phyloP scores from a whole-genome alignment of 2,888 invertebrate species.

The Drosophila austrosaltans region DNA sequence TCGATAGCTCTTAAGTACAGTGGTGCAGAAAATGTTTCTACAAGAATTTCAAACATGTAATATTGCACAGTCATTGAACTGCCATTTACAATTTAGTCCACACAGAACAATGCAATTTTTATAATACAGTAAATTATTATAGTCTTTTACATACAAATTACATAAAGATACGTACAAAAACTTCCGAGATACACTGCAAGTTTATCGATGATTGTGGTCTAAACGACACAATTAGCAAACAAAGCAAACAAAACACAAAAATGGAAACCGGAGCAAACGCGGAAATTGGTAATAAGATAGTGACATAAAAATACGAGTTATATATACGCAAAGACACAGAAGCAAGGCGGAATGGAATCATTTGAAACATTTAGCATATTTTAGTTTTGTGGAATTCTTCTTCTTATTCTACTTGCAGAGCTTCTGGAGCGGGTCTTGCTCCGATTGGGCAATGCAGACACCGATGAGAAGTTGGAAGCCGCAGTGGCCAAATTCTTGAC shows the following conservation, averaged over 20 bases:
- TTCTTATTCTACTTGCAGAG: constrained; percentile 84
- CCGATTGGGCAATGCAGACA: constrained; percentile 93
- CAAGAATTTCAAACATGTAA: background rate
- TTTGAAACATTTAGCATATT: background rate
- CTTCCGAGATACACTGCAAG: background rate
- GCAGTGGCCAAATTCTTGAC: constrained; percentile 91
- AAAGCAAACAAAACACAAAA: constrained; percentile 63
- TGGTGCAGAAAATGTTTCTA: constrained; percentile 1
- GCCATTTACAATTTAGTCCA: background rate
- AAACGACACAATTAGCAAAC: constrained; percentile 34
- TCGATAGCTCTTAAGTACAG: background rate
- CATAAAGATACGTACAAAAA: background rate
- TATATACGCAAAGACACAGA: background rate
- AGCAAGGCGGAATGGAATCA: background rate
- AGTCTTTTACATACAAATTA: background rate
- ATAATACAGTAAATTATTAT: background rate
- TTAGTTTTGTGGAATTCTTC: background rate
- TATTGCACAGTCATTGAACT: background rate
- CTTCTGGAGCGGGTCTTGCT: constrained; percentile 95
- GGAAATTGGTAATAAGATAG: constrained; percentile 81
- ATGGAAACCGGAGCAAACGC: constrained; percentile 81
- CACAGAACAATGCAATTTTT: background rate
- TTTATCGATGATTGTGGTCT: background rate
- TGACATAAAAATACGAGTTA: background rate
- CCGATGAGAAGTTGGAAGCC: constrained; percentile 93